Percentiles rank a stretch among this genome's conserved stretches.
phyloP scores from a whole-genome alignment of 2,113 vertebrate species.

The Scomber scombrus region DNA sequence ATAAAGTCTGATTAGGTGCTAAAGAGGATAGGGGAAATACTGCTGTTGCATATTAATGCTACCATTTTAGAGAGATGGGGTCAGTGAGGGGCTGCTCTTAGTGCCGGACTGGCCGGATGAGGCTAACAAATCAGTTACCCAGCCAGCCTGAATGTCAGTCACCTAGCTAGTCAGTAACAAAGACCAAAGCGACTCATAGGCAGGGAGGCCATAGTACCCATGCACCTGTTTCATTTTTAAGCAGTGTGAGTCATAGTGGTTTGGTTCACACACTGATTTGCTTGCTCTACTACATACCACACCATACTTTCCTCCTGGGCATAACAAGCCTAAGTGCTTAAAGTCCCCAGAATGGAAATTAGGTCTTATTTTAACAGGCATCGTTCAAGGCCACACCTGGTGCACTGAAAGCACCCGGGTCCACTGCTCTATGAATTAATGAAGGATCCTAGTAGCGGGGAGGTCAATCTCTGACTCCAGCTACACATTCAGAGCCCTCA shows the following conservation, averaged over 20 bases:
- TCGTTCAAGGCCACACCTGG: slow-evolving; percentile 74
- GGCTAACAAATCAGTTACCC: slow-evolving; percentile 37
- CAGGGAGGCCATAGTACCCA: slow-evolving; percentile 32
- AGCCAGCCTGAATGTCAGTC: slow-evolving; percentile 34
- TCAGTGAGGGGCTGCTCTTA: slow-evolving; percentile 13
- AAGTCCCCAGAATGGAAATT: slow-evolving; percentile 74
- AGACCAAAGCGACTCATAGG: slow-evolving; percentile 35
- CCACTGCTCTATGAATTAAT: slow-evolving; percentile 67
- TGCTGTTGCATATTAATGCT: slow-evolving; percentile 82
- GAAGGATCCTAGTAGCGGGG: slow-evolving; percentile 48
- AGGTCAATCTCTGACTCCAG: slow-evolving; percentile 48
- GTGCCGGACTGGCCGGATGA: slow-evolving; percentile 24
- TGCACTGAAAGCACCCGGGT: slow-evolving; percentile 64
- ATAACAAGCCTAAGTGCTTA: slow-evolving; percentile 74
- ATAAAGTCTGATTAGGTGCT: slow-evolving; percentile 85
- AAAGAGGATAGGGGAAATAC: slow-evolving; percentile 80
- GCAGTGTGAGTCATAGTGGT: slow-evolving; percentile 57
- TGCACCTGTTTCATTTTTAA: slow-evolving; percentile 49
- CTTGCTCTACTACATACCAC: slow-evolving; percentile 59
- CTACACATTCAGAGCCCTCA: slow-evolving; percentile 25
- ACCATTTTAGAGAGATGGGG: slow-evolving; percentile 48
- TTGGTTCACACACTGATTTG: slow-evolving; percentile 60
- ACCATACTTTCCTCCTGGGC: slow-evolving; percentile 69
- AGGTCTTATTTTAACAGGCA: slow-evolving; percentile 60
- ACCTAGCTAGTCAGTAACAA: slow-evolving; percentile 42